phyloP scores from a whole-genome alignment of 2,888 invertebrate genomes.

The Pardosa pseudoannulata region DNA sequence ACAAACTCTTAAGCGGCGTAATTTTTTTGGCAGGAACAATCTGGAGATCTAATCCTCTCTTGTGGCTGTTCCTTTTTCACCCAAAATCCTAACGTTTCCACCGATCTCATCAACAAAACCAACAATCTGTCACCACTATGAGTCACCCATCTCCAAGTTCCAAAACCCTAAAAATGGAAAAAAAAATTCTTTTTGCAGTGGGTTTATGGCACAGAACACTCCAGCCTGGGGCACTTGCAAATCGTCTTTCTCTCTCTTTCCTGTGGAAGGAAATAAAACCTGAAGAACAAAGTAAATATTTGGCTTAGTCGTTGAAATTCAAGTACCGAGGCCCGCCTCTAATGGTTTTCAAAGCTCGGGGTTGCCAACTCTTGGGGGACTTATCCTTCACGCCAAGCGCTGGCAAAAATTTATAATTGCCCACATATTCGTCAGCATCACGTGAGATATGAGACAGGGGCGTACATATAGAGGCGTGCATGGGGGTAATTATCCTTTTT shows the following conservation, averaged over 20 bases:
- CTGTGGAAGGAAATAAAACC: slow-evolving; percentile 50
- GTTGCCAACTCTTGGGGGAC: not conserved
- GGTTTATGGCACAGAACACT: slow-evolving; percentile 62
- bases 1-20: not conserved
- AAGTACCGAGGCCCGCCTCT: slow-evolving; percentile 53
- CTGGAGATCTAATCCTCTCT: not conserved
- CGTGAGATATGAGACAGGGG: too few relatives aligned
- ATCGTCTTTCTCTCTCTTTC: slow-evolving; percentile 15
- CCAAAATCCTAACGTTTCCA: not conserved
- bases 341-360: slow-evolving; percentile 42
- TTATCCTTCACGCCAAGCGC: slow-evolving; percentile 21
- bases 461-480: not conserved
- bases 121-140: slow-evolving; percentile 4
- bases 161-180: slow-evolving; percentile 8
- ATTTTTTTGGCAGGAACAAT: not conserved
- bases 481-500: too few relatives aligned
- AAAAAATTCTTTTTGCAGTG: slow-evolving; percentile 14
- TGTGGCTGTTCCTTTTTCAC: not conserved
- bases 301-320: slow-evolving; percentile 60
- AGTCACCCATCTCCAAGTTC: not conserved
- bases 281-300: slow-evolving; percentile 67
- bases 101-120: slow-evolving; percentile 1
- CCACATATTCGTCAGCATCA: not conserved
- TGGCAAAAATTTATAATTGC: slow-evolving; percentile 1
- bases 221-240: slow-evolving; percentile 22